Base-by-base conservation (phyloP, 2,797 vertebrate genomes). In the Macropodus opercularis region DNA sequence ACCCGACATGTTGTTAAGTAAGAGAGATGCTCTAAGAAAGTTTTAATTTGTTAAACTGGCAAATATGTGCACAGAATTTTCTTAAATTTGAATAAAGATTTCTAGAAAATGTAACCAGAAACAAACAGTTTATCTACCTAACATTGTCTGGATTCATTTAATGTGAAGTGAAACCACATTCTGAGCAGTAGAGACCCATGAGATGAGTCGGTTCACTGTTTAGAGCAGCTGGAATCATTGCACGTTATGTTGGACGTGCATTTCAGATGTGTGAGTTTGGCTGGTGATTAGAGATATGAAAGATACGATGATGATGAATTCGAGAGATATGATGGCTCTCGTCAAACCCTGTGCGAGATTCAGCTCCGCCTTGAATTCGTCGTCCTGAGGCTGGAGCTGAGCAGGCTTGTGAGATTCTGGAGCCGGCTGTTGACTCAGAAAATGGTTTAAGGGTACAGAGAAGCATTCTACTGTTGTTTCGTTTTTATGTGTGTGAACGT, bases 341-440 rank as follows among this genome's bases (percentile, higher is more conserved):
- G n/a, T 19, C 49, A 81, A 44, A 67, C 35, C 75, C 79, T 58
- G 18, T 34, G 47, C 55, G 52, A 61, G 67, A 64, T 78, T 81
- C 69, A 72, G 77, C 57, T 62, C 51, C 11, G 38, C 62, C 68
- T 61, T 51, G 60, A 71, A 21, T 67, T 81, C 77, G 59, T 27
- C 57, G 72, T 68, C 58, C 31, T 2, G 39, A 56, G 46, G 70
- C 46, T 60, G 35, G 40, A 66, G 63, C 62, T 53, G 34, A 42
- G n/a, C n/a, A n/a, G n/a, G 62, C 8, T 52, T 50, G 60, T 62
- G 50, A 52, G 32, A 66, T 38, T 62, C 57, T 55, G 63, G n/a
- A 52, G 58, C 34, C 19, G 36, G 52, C 36, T 47, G 55, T 72
- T 35, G 49, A 51, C 42, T 1, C 49, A 49, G 52, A 22, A 54